phyloP scores from a whole-genome alignment of 2,888 invertebrate genomes.

The Sceliomorpha sp. region DNA sequence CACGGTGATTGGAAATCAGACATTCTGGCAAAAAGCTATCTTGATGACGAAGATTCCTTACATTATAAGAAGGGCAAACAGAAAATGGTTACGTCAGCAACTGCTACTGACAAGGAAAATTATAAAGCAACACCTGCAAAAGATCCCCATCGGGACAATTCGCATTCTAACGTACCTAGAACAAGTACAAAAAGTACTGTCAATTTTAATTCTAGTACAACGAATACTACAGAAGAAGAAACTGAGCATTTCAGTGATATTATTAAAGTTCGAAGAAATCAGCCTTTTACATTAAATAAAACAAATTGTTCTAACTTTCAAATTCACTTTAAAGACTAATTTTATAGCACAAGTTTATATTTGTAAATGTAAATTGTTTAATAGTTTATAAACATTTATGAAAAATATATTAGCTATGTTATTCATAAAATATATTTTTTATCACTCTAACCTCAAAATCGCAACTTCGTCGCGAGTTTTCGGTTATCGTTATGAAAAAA shows the following conservation, averaged over 20 bases:
- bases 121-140: too few relatives aligned
- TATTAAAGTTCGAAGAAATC: constrained; percentile 3
- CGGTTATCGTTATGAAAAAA: too few relatives aligned
- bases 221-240: background rate
- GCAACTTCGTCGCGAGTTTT: too few relatives aligned
- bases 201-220: background rate
- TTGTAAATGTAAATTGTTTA: too few relatives aligned
- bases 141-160: too few relatives aligned
- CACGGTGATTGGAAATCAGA: constrained; percentile 15
- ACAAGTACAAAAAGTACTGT: background rate
- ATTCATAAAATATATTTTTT: too few relatives aligned
- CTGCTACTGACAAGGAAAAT: background rate
- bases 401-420: too few relatives aligned
- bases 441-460: too few relatives aligned
- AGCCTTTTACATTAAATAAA: constrained; percentile 8
- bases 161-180: background rate
- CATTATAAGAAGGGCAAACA: constrained; percentile 7
- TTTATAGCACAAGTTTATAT: too few relatives aligned
- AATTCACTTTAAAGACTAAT: constrained; percentile 6
- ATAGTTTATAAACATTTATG: too few relatives aligned
- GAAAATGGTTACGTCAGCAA: constrained; percentile 1
- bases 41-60: constrained; percentile 6
- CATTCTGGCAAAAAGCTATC: background rate
- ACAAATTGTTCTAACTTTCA: constrained; percentile 15
- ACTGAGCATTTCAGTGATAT: background rate